phyloP scores from a whole-genome alignment of 2,797 vertebrate species.

The Falco novaeseelandiae region DNA sequence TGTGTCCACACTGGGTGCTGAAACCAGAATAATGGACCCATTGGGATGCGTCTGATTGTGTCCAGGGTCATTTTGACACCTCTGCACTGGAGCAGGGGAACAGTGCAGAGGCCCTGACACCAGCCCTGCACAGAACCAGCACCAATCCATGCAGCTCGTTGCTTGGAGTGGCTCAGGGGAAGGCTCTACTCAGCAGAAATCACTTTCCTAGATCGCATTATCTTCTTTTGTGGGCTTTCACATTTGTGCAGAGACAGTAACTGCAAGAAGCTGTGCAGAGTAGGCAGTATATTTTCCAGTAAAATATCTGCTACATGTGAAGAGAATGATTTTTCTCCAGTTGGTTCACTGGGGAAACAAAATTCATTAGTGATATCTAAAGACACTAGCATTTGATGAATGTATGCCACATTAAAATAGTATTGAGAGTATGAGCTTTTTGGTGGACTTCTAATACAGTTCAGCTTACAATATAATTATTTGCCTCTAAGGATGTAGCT shows the following conservation, averaged over 20 bases:
- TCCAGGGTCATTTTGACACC: not conserved
- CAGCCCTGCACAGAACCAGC: not conserved
- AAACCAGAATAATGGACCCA: not conserved
- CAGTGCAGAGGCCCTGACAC: not conserved
- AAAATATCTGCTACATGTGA: not conserved
- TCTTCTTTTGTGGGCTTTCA: not conserved
- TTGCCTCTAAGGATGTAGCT: not conserved
- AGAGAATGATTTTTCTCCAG: not conserved
- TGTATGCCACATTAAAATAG: not conserved
- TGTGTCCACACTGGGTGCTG: not conserved
- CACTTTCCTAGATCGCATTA: not conserved
- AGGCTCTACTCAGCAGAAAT: not conserved
- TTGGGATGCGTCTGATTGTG: not conserved
- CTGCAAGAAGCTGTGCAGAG: not conserved
- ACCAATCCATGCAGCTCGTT: not conserved
- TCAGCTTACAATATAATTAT: not conserved
- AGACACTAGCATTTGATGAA: not conserved
- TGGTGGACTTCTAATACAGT: not conserved
- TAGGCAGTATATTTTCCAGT: not conserved
- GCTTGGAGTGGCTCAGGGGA: not conserved
- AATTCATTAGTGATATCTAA: not conserved
- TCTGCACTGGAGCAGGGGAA: not conserved
- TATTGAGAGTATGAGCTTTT: not conserved
- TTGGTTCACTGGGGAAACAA: not conserved
- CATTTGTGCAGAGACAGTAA: not conserved